phyloP scores from a whole-genome alignment of 2,888 invertebrate genomes.

The Heterodera filipjevi region DNA sequence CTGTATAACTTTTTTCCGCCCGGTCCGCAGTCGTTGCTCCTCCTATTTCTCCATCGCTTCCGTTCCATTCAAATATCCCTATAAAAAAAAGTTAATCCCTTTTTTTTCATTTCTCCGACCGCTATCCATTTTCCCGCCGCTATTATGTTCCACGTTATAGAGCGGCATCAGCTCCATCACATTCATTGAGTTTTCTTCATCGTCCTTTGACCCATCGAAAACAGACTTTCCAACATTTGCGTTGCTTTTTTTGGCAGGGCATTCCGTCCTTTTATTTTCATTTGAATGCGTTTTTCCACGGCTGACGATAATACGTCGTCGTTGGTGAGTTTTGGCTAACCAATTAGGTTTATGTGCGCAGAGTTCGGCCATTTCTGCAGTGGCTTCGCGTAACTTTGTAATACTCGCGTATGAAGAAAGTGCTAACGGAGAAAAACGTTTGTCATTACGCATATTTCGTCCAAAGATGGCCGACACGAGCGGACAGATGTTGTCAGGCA shows the following conservation, averaged over 20 bases:
- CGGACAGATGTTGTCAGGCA: slow-evolving; percentile 57
- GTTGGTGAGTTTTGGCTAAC: slow-evolving; percentile 48
- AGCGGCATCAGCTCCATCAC: not conserved
- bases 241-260: not conserved
- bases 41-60: slow-evolving; percentile 8
- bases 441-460: slow-evolving; percentile 44
- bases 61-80: slow-evolving; percentile 23
- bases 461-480: slow-evolving; percentile 47
- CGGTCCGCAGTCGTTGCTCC: not conserved
- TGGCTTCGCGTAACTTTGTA: slow-evolving; percentile 46
- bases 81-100: not conserved
- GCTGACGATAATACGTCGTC: not conserved
- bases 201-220: not conserved
- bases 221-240: not conserved
- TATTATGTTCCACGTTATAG: not conserved
- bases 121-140: slow-evolving; percentile 20
- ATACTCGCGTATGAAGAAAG: slow-evolving; percentile 26
- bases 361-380: slow-evolving; percentile 45
- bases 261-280: not conserved
- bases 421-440: slow-evolving; percentile 37
- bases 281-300: not conserved
- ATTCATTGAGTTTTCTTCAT: not conserved
- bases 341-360: slow-evolving; percentile 54
- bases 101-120: not conserved
- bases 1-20: not conserved